Evolutionary conservation across 2,797 vertebrate species (phyloP), one percentile per base, ranked within the genome.

Genomic region (Notolabrus celidotus): DNA sequence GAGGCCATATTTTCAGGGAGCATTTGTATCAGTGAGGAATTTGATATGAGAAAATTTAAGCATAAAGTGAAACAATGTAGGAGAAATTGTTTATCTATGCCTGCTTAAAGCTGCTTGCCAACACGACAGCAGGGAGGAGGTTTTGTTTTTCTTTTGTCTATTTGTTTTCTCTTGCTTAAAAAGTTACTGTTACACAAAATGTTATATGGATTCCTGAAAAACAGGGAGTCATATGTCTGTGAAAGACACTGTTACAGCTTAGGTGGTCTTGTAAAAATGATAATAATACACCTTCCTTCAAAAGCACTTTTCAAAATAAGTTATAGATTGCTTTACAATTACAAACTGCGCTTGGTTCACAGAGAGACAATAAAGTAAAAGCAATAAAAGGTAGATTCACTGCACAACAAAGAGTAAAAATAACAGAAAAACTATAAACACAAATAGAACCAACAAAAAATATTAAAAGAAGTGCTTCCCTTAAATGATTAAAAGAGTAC

Each of bases 11-110:
- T 93, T 92, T 88, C 85, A 82, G 77, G 76, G 78, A 69, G 85
- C 70, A 81, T 91, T 92, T 92, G 74, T 89, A 84, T 86, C 85
- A 79, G 74, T 77, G 83, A 90, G 77, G 81, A 89, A 89, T 89
- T 84, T 75, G 83, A 88, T 92, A 87, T 85, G 80, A 87, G 77
- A 89, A 86, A 92, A 92, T 93, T 71, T 88, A 86, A 86, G 86
- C 90, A 86, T 71, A 85, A 87, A 86, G 86, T 90, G 85, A 88
- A 92, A 92, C 89, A 91, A 90, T 88, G 85, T 86, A 71, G 73
- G 68, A 90, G 57, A 90, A 90, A 90, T 88, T 89, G 87, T 91
- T 92, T 91, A 88, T 84, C 82, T 69, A 77, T 78, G 87, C 86
- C 83, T 87, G 82, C 86, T 91, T 89, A 91, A 90, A 88, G 77